phyloP scores from a whole-genome alignment of 2,888 invertebrate species.

The Ophioninae sp. region DNA sequence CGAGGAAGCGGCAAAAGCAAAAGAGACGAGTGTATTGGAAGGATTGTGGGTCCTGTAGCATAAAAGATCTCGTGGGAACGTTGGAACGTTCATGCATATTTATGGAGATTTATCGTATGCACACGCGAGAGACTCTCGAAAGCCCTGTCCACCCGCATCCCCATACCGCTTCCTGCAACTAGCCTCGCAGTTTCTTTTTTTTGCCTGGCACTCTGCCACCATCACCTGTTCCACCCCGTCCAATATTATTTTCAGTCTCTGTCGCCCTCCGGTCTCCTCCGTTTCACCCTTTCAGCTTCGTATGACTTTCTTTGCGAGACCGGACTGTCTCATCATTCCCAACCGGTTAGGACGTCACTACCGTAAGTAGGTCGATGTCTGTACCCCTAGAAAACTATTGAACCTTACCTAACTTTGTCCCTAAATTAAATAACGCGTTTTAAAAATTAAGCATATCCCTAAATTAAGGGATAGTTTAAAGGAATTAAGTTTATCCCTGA shows the following conservation, averaged over 20 bases:
- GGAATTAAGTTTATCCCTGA: too few species aligned
- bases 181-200: conserved; percentile 58
- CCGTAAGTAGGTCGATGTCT: conserved; percentile 69
- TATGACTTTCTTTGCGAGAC: conserved; percentile 1
- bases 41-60: conserved; percentile 48
- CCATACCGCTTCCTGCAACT: conserved; percentile 41
- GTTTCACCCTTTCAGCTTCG: conserved; percentile 19
- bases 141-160: conserved; percentile 54
- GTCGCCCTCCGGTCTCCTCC: conserved; percentile 44
- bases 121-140: conserved; percentile 66
- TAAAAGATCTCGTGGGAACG: conserved; percentile 65
- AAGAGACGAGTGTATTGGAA: conserved; percentile 21
- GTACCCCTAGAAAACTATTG: neutral
- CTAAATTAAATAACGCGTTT: too few species aligned
- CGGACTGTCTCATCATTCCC: neutral
- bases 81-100: conserved; percentile 74
- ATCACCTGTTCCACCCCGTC: conserved; percentile 74
- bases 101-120: conserved; percentile 75
- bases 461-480: too few species aligned
- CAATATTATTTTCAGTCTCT: conserved; percentile 73
- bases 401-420: too few species aligned
- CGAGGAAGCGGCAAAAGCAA: conserved; percentile 8
- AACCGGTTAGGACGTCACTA: conserved; percentile 47
- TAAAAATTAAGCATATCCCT: too few species aligned
- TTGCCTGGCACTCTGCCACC: conserved; percentile 74